Base-by-base conservation (phyloP, 1,140 invertebrate species). In the Leptinotarsa lineolata region DNA sequence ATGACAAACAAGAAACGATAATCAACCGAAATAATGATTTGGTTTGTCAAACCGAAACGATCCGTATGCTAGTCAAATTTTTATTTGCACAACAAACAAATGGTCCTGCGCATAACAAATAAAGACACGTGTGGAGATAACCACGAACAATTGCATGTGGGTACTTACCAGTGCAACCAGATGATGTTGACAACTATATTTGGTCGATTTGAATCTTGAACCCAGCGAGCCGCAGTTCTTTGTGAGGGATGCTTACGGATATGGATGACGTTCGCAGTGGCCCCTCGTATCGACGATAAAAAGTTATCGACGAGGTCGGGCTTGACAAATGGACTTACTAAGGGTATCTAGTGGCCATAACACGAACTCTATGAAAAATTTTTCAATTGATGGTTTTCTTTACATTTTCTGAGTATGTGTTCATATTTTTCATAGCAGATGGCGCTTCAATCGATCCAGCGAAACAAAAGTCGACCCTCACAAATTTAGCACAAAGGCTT, bases 161-260 rank as follows among this genome's bases (percentile, higher is more conserved):
- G 74, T 76, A 79, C 78, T 77, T 79, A 79, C 78, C 76, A 73
- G 77, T 74, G 74, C 65, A 72, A 48, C 70, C 59, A 60, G 70
- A 70, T 65, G 74, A 74, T 76, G 76, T 79, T 77, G 76, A 76
- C 76, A 77, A 79, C 75, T 74, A 46, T 76, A 72, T 74, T 76
- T 77, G 74, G 78, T 79, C 76, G 74, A 79, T 79, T 79, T 73
- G 61, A 74, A 76, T 77, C 60, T 76, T 73, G 60, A 71, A 63
- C 15, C 59, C 69, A 61, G 20, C 18, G n/a, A 69, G 39, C 67
- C 20, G 68, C 68, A 48, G 58, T 69, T 69, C 68, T 63, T 63
- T 71, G 59, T 48, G 30, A 20, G 45, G 64, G 39, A 18, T 18
- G 64, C 21, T 63, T 6, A 21, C 24, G 61, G 13, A 63, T 22